Conservation (phyloP, 2,888 invertebrate genomes). For the Xestia rhomboidea region DNA sequence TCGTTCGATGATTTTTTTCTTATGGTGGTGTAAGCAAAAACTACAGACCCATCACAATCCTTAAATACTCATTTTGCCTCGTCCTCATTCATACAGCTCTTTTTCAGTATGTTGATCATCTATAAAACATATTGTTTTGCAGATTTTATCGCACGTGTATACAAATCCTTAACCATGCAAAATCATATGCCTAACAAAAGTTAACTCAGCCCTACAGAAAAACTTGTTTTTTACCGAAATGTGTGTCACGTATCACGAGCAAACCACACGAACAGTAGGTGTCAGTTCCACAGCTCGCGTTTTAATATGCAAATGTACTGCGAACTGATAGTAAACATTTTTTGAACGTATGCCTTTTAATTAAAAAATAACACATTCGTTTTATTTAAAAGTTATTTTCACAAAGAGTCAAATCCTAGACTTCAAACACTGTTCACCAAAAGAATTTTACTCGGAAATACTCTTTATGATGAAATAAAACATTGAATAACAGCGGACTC, state of each 20-base stretch:
- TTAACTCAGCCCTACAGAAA: neutral
- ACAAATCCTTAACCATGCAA: neutral
- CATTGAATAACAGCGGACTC: neutral
- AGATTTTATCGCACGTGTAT: neutral
- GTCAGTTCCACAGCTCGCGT: conserved; percentile 44
- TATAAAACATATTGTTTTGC: neutral
- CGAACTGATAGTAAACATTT: neutral
- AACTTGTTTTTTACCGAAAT: neutral
- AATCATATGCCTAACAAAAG: neutral
- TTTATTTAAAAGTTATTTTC: conserved; percentile 1
- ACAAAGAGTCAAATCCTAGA: neutral
- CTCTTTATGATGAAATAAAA: neutral
- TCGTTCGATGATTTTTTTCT: no score
- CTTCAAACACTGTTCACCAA: neutral
- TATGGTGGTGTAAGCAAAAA: neutral
- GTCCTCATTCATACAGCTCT: neutral
- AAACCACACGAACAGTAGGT: conserved; percentile 26
- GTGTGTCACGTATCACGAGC: neutral
- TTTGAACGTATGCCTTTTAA: neutral
- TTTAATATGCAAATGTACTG: conserved; percentile 47
- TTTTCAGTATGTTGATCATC: neutral
- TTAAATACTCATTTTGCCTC: neutral
- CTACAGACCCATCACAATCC: neutral
- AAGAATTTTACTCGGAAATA: neutral
- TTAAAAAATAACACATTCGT: neutral